Base-by-base conservation (phyloP, 1,140 invertebrate species). In the Drosophila trapezifrons region DNA sequence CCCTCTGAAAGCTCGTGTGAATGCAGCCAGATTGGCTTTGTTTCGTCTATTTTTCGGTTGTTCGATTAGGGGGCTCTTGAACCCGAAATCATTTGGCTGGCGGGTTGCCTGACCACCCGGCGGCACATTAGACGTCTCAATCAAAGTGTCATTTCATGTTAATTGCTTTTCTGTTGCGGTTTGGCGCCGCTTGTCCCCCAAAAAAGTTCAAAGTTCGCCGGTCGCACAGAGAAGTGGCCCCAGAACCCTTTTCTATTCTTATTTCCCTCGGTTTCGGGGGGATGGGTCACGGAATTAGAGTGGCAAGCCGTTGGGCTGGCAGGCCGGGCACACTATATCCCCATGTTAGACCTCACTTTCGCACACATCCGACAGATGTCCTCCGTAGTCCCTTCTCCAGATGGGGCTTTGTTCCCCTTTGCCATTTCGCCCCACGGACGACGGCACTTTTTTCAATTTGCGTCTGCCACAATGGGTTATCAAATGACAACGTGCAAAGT, bases 391-490 rank as follows among this genome's bases (percentile, higher is more conserved):
- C 29, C 32, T 27, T 37, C 32, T 58, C 37, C 13, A 49, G 49
- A 65, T 73, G 49, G 25, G 45, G 40, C 40, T 25, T 56, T 55
- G 57, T 76, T 43, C 25, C 38, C 58, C 55, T 70, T 78, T 82
- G 56, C 63, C 79, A 81, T 69, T 83, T 83, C 56, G 64, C 65
- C 55, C 32, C 59, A 12, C 47, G 60, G 73, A 62, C 60, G 74
- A 58, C 54, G 75, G 46, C 58, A 76, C 58, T 83, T 89, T 87
- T 87, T 87, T 87, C 83, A 87, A 87, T 87, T 87, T 87, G 84
- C 84, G 80, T 74, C 81, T 80, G 80, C 83, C 83, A 87, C 83
- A 87, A 87, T 87, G 83, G 83, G 84, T 89, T 87, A 87, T 87
- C 83, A 87, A 87, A 87, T 87, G 80, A 84, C 83, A 87, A 87